These are phyloP conservation scores for Pelobates fuscus DNA, from an alignment of 2,113 vertebrate species.

Conservation along the genomic window DNA sequence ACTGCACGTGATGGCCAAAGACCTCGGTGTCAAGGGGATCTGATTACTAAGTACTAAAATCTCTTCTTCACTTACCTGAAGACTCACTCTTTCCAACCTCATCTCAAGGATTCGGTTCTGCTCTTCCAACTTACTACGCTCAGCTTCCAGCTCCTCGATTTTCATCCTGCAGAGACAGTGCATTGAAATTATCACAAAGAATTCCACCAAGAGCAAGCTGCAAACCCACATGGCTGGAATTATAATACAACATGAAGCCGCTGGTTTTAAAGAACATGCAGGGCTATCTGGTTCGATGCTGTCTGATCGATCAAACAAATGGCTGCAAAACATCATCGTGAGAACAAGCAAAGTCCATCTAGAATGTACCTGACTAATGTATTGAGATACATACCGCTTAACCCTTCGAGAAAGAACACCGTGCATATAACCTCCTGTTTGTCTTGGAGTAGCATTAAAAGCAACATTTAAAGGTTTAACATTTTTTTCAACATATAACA, in stretches of 20 bases:
- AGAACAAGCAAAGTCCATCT: background rate
- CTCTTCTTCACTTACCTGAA: slow-evolving; percentile 74
- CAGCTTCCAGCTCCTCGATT: slow-evolving; percentile 88
- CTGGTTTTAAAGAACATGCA: too few species aligned
- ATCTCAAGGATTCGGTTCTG: slow-evolving; percentile 81
- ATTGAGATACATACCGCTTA: too few species aligned
- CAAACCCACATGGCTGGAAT: slow-evolving; percentile 12
- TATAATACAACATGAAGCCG: background rate
- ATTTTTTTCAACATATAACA: too few species aligned
- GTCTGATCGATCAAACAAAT: background rate
- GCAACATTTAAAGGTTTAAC: too few species aligned
- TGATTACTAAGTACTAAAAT: slow-evolving; percentile 13
- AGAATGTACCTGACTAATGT: too few species aligned
- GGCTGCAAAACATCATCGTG: background rate
- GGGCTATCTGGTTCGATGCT: background rate
- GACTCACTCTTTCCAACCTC: slow-evolving; percentile 81
- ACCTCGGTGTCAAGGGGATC: slow-evolving; percentile 25
- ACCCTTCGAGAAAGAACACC: too few species aligned
- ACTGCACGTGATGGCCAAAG: slow-evolving; percentile 33
- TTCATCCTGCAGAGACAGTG: slow-evolving; percentile 74
- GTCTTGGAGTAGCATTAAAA: too few species aligned
- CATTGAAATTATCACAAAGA: slow-evolving; percentile 6
- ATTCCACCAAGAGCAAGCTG: slow-evolving; percentile 1
- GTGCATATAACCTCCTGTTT: too few species aligned
- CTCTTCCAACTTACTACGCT: slow-evolving; percentile 80